These are phyloP conservation scores for Gnathonemus longibarbis DNA, from an alignment of 2,113 vertebrate genomes.

Conservation along the genomic window DNA sequence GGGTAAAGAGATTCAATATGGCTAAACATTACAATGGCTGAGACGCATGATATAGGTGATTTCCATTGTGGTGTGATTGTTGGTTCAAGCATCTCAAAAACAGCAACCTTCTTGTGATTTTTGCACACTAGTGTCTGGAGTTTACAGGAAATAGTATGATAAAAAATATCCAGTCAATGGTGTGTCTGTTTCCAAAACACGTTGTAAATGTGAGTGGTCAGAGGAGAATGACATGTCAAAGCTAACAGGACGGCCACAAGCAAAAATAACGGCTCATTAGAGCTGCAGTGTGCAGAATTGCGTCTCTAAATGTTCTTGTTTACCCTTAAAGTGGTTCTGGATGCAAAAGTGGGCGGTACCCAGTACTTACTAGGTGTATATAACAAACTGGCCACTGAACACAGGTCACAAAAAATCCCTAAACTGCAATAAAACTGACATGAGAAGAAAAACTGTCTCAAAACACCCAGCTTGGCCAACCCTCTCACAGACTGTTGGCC, in stretches of 20 bases:
- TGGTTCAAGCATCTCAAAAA: not conserved
- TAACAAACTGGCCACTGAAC: not conserved
- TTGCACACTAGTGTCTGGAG: not conserved
- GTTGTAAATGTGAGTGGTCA: not conserved
- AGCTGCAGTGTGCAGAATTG: not conserved
- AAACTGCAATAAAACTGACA: slow-evolving; percentile 5
- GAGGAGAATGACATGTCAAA: not conserved
- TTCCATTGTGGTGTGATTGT: not conserved
- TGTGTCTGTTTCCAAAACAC: not conserved
- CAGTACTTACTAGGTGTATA: not conserved
- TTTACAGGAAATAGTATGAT: not conserved
- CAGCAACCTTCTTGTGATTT: not conserved
- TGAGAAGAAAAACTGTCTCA: not conserved
- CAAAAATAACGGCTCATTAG: not conserved
- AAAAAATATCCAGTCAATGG: not conserved
- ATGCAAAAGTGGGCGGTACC: not conserved
- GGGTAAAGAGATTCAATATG: not conserved
- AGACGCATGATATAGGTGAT: not conserved
- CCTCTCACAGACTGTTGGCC: not conserved
- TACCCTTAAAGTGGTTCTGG: not conserved
- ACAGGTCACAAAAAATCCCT: not conserved
- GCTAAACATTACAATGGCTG: not conserved
- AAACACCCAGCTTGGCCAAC: not conserved
- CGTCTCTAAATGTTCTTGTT: not conserved
- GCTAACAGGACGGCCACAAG: not conserved